Percentiles rank a stretch among this genome's conserved stretches.
These are phyloP conservation scores for Pedionomus torquatus DNA, from an alignment of 2,113 vertebrate genomes.

Conservation along the genomic window DNA sequence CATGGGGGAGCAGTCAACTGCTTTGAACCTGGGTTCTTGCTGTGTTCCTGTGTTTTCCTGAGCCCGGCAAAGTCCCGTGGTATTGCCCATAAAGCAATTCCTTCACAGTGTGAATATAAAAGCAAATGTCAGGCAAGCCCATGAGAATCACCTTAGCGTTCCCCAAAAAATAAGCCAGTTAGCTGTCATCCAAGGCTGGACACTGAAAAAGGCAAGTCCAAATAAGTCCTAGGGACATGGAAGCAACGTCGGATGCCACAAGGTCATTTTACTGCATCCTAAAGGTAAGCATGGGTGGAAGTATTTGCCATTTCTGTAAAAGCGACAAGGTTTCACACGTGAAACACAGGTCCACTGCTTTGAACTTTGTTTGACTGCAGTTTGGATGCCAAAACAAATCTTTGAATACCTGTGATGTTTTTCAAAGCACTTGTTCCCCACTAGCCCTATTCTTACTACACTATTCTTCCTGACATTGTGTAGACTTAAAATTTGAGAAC, in stretches of 20 bases:
- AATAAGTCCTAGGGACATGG: background rate
- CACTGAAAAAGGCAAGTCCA: background rate
- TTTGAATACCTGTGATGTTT: background rate
- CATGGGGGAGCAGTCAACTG: background rate
- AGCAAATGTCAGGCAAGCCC: background rate
- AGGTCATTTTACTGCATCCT: background rate
- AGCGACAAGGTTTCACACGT: background rate
- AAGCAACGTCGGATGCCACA: background rate
- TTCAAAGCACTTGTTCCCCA: fast-evolving
- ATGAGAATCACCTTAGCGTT: background rate
- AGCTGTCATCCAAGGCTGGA: background rate
- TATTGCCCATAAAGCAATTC: background rate
- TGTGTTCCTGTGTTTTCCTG: background rate
- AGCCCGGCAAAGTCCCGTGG: background rate
- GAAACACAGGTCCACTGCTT: background rate
- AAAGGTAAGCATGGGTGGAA: background rate
- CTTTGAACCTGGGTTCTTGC: background rate
- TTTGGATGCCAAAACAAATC: background rate
- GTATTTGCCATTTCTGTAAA: background rate
- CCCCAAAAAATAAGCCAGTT: background rate
- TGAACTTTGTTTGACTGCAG: background rate
- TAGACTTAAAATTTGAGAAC: background rate
- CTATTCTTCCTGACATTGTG: background rate
- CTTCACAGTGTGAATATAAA: background rate
- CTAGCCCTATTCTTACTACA: background rate